Evolutionary conservation across 2,113 vertebrate species (phyloP), one percentile per base, ranked within the genome.

Genomic region (Bagarius yarrelli): DNA sequence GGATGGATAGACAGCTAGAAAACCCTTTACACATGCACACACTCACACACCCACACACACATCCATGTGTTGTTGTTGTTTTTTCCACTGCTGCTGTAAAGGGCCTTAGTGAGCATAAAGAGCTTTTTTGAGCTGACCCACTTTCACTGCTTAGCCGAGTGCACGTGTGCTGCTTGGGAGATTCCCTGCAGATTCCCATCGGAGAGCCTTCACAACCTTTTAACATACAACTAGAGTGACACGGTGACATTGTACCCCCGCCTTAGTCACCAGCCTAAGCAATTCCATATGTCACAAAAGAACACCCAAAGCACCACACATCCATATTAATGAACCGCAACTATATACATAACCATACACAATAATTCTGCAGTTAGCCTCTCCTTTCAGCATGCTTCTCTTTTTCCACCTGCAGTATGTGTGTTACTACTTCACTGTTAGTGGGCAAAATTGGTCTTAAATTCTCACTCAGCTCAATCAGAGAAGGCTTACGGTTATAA

Each of bases 401-500:
- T 55, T 63, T 52, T 63, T 23, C 23, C 12, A 66, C 76, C 61
- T 34, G 47, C 27, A 19, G 44, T 2, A 1, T 27, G 11, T 36
- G 60, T 55, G 59, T 44, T 55, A 25, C 80, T 44, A 25, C 70
- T 55, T 34, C 23, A 40, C 61, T 30, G 80, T 44, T 76, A 56
- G 52, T 57, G 67, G 67, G 47, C 30, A 25, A 40, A 32, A 40
- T 30, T 56, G 91, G 88, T 91, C 91, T 91, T 90, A 88, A 91
- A 90, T 91, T 91, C 90, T 91, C 90, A 55, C 78, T 92, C 92
- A 90, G 87, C 91, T 93, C 91, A 91, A 94, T 94, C 92, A 93
- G 91, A 90, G 89, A 88, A 89, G 89, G 91, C 90, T 91, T 89
- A 91, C 91, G 88, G 93, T 93, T 93, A 93, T 94, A 93, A 94